Evolutionary conservation across 1,140 invertebrate species (phyloP).

Genomic region (Calephelis nemesis): DNA sequence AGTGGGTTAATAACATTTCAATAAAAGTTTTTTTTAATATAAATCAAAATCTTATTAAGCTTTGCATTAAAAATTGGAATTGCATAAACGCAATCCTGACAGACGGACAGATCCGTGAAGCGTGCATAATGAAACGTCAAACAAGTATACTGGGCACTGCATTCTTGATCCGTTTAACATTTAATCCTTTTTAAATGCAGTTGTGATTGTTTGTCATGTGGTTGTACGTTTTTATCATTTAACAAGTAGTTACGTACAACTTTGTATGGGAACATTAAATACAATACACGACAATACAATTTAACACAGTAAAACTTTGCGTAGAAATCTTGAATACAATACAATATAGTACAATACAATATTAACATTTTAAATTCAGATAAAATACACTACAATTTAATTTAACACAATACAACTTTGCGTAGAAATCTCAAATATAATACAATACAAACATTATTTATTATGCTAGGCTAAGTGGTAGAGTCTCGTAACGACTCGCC

Average conservation of each 20-base stretch:
- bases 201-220: conserved; percentile 7
- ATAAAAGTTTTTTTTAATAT: not conserved
- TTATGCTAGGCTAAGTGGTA: no score
- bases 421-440: no score
- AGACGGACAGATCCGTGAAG: conserved; percentile 23
- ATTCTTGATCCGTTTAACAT: not conserved
- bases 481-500: no score
- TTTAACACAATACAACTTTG: no score
- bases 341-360: no score
- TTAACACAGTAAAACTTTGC: no score
- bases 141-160: not conserved
- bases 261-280: no score
- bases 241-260: not conserved
- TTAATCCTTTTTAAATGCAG: conserved; percentile 12
- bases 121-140: conserved; percentile 26
- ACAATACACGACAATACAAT: no score
- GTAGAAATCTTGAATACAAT: no score
- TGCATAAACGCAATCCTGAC: conserved; percentile 11
- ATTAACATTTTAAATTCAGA: no score
- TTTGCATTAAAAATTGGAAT: conserved; percentile 10
- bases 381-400: no score
- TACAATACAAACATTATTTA: no score
- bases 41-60: conserved; percentile 4
- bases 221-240: not conserved
- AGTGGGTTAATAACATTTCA: not conserved